Percentiles rank a stretch among this genome's conserved stretches.
Evolutionary conservation across 2,888 invertebrate species (phyloP).

Genomic region (Linnaemya vulpina): DNA sequence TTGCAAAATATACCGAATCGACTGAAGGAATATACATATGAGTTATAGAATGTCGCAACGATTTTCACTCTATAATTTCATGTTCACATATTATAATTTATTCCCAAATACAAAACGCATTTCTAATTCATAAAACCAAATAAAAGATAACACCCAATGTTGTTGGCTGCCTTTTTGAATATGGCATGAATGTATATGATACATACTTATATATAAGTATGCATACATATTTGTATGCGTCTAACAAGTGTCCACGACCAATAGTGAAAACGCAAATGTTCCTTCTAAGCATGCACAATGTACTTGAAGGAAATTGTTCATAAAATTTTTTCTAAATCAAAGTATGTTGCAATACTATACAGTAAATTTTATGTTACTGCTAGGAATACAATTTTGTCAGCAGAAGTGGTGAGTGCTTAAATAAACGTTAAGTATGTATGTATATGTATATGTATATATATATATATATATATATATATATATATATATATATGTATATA

Average conservation of each 20-base stretch:
- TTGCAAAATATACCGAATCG: constrained; percentile 10
- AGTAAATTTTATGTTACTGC: background rate
- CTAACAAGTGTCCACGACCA: constrained; percentile 23
- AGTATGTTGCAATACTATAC: background rate
- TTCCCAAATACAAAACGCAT: constrained; percentile 5
- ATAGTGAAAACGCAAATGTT: background rate
- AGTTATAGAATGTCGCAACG: background rate
- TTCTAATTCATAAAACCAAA: constrained; percentile 3
- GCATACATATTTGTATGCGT: background rate
- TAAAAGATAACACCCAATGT: background rate
- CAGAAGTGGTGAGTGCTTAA: background rate
- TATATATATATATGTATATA: no score
- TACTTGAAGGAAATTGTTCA: constrained; percentile 6
- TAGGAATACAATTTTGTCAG: background rate
- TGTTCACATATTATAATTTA: constrained; percentile 2
- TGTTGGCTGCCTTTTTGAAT: constrained; percentile 2
- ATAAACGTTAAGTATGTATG: no score
- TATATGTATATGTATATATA: background rate
- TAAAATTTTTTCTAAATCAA: background rate
- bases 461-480: no score
- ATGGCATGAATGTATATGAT: background rate
- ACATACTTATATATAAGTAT: background rate
- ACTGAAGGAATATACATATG: background rate
- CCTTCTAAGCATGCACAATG: background rate
- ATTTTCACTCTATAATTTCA: constrained; percentile 20